Evolutionary conservation across 23 tunicate genomes (phyloP).

Genomic region (Halocynthia roretzi): DNA sequence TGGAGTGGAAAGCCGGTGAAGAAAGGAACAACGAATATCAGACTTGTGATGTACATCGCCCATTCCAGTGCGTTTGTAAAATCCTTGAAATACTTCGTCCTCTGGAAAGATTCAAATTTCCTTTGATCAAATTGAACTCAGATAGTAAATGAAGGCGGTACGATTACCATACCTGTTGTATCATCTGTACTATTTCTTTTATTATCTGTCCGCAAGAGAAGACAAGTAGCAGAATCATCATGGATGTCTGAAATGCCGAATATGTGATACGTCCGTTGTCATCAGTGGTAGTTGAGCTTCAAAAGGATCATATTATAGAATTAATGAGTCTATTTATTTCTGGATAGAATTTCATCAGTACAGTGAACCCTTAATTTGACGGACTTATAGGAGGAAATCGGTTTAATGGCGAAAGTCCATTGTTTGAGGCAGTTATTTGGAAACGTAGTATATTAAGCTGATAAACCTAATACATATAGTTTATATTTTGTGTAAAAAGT

Average conservation of each 20-base stretch:
- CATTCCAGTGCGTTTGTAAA: constrained; percentile 51
- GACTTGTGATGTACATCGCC: constrained; percentile 47
- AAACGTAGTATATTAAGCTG: too few relatives aligned
- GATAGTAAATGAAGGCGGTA: too few relatives aligned
- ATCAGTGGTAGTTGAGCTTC: neutral
- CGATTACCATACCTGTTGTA: constrained; percentile 39
- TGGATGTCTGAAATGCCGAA: constrained; percentile 36
- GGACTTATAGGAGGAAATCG: too few relatives aligned
- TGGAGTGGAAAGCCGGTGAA: constrained; percentile 54
- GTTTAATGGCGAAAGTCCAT: too few relatives aligned
- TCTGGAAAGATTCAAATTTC: constrained; percentile 13
- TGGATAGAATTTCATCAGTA: too few relatives aligned
- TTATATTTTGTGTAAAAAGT: too few relatives aligned
- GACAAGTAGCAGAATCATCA: constrained; percentile 60
- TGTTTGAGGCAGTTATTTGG: too few relatives aligned
- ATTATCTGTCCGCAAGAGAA: constrained; percentile 40
- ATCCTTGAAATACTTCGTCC: constrained; percentile 45
- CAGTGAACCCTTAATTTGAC: too few relatives aligned
- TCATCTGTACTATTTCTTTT: constrained; percentile 66
- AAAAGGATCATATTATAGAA: too few relatives aligned
- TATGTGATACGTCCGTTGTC: constrained; percentile 9
- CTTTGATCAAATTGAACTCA: too few relatives aligned
- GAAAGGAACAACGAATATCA: constrained; percentile 63
- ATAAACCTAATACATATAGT: too few relatives aligned
- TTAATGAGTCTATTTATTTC: too few relatives aligned